Evolutionary conservation across 2,797 vertebrate genomes (phyloP).

Genomic region (Bradypodion pumilum): DNA sequence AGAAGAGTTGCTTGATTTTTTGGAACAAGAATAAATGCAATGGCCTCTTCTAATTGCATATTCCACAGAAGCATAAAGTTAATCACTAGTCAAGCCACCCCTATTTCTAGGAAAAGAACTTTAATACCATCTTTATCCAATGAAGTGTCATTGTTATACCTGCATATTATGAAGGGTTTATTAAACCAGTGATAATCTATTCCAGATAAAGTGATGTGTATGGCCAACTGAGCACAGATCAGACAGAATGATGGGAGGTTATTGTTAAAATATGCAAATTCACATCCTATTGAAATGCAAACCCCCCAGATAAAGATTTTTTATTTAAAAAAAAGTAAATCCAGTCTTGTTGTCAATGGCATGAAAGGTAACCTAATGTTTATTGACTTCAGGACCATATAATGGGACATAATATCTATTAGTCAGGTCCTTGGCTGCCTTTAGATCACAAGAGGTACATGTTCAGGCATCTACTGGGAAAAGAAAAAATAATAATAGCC

Average conservation of each 20-base stretch:
- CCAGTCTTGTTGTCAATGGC: conserved; percentile 72
- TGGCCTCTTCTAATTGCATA: conserved; percentile 73
- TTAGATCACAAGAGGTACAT: conserved; percentile 69
- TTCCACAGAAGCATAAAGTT: conserved; percentile 75
- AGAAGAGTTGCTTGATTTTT: conserved; percentile 56
- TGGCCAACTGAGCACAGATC: conserved; percentile 74
- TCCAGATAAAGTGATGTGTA: conserved; percentile 80
- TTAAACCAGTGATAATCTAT: conserved; percentile 77
- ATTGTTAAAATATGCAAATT: conserved; percentile 86
- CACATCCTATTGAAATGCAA: conserved; percentile 83
- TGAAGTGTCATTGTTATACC: conserved; percentile 78
- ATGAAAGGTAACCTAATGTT: conserved; percentile 79
- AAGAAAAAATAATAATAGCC: not conserved
- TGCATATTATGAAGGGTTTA: conserved; percentile 81
- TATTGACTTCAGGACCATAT: conserved; percentile 74
- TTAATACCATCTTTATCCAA: conserved; percentile 78
- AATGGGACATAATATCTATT: conserved; percentile 69
- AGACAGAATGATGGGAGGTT: conserved; percentile 79
- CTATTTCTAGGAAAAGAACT: conserved; percentile 73
- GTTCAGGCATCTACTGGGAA: conserved; percentile 49
- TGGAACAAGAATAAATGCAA: conserved; percentile 69
- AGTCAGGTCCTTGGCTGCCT: conserved; percentile 71
- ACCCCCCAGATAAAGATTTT: conserved; percentile 83
- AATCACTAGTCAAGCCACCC: conserved; percentile 73
- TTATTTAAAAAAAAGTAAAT: conserved; percentile 73